Percentiles rank a stretch among this genome's conserved stretches.
Evolutionary conservation across 2,888 invertebrate genomes (phyloP).

Genomic region (Cephus nigrinus): DNA sequence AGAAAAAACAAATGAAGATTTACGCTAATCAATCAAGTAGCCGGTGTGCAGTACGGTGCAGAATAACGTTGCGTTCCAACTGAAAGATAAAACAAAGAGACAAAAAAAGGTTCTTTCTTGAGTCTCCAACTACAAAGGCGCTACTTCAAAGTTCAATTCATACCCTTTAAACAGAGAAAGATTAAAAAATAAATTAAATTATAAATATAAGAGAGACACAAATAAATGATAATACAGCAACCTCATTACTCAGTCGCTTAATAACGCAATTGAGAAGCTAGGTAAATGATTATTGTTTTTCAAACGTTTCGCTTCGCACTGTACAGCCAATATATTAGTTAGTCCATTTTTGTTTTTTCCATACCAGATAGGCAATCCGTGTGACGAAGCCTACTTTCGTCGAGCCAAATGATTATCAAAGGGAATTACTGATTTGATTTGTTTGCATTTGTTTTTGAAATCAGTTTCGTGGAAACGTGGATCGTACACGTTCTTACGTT

Average conservation of each 20-base stretch:
- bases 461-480: slow-evolving; percentile 27
- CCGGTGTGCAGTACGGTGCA: slow-evolving; percentile 58
- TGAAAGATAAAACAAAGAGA: slow-evolving; percentile 29
- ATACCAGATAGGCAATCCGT: slow-evolving; percentile 45
- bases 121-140: slow-evolving; percentile 45
- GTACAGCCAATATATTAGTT: not conserved
- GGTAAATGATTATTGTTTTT: not conserved
- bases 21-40: slow-evolving; percentile 18
- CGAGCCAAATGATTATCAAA: slow-evolving; percentile 39
- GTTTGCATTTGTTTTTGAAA: not conserved
- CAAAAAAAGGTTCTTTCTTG: not conserved
- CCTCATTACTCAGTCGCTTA: not conserved
- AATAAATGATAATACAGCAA: not conserved
- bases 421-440: not conserved
- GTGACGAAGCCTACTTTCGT: slow-evolving; percentile 45
- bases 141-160: slow-evolving; percentile 28
- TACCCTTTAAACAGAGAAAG: not conserved
- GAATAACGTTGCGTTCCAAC: slow-evolving; percentile 59
- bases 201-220: not conserved
- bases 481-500: slow-evolving; percentile 30
- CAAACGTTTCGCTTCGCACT: not conserved
- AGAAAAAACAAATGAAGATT: slow-evolving; percentile 39
- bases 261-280: not conserved
- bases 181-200: not conserved
- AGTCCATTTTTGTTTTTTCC: slow-evolving; percentile 16